Evolutionary conservation across 2,113 vertebrate genomes (phyloP), one percentile per base, ranked within the genome.

Genomic region (Pionites leucogaster): DNA sequence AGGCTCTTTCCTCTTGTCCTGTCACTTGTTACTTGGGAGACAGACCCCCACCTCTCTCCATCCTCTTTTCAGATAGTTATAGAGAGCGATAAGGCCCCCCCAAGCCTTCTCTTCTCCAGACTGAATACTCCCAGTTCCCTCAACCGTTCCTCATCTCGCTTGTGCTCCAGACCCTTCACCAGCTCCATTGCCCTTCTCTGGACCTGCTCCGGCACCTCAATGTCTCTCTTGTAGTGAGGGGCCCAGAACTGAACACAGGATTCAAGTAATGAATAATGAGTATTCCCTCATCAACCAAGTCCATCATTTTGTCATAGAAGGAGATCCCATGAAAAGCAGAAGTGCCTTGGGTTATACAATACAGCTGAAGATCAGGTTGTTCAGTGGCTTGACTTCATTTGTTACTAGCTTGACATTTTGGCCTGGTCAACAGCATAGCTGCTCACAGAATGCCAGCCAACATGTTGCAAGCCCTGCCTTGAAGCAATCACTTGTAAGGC

Each of bases 401-500:
- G 27, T 68, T 46, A 76, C 31, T 37, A 78, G 11, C 35, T 41
- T 63, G 31, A 41, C 60, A 35, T 49, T 86, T 92, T 81, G 55
- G 41, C 71, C 71, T 70, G 59, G 57, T 49, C 53, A 70, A 85
- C 41, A 77, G 76, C 92, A 59, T 16, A 74, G 79, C 19, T 80
- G 80, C 33, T 82, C 5, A 0, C 17, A 1, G 10, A 44, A 59
- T 88, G 86, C 90, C 68, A 88, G 71, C 44, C 82, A 78, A 31
- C 0, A 0, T 79, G 62, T 69, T 80, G 84, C 78, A 95, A 95
- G 87, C 70, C 25, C 53, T 91, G 67, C 84, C 84, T 92, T 94
- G 94, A 80, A 95, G 93, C 82, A 93, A 85, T 74, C 75, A 9
- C 53, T 93, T 55, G 70, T 65, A 77, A 95, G 91, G 94, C 93